phyloP scores from a whole-genome alignment of 2,797 vertebrate genomes.

The Chelon labrosus region DNA sequence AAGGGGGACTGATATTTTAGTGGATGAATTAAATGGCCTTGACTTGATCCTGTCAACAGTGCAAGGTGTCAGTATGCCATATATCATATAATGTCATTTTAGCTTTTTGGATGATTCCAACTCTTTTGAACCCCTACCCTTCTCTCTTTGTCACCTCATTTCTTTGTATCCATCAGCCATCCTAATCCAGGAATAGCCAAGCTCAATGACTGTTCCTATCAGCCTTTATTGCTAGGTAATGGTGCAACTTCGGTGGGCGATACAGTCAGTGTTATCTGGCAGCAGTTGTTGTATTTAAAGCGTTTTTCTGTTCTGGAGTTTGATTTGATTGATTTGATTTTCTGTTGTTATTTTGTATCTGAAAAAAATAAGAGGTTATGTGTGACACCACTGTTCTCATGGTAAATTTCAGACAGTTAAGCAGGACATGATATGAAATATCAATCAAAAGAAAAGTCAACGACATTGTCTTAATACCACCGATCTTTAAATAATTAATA shows the following conservation, averaged over 20 bases:
- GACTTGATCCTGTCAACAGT: conserved; percentile 78
- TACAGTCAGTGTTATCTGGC: conserved; percentile 6
- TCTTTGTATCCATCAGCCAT: conserved; percentile 49
- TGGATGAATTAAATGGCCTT: conserved; percentile 81
- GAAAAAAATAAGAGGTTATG: neutral
- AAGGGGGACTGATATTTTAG: conserved; percentile 69
- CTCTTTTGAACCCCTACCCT: conserved; percentile 1
- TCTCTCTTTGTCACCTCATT: conserved; percentile 32
- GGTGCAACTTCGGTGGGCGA: neutral
- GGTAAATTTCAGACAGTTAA: neutral
- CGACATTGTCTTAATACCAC: conserved; percentile 11
- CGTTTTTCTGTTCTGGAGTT: no score
- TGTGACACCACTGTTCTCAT: conserved; percentile 5
- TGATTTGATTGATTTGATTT: no score
- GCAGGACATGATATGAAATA: neutral
- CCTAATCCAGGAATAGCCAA: conserved; percentile 47
- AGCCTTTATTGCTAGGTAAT: conserved; percentile 21
- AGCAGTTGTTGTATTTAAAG: no score
- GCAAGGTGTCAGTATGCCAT: conserved; percentile 65
- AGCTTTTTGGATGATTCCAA: conserved; percentile 45
- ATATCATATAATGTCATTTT: conserved; percentile 59
- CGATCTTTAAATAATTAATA: conserved; percentile 41
- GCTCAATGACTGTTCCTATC: conserved; percentile 32
- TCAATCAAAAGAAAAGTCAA: conserved; percentile 32
- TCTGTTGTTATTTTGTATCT: neutral